Percentiles rank a stretch among this genome's conserved stretches.
These are phyloP conservation scores for Mustela nigripes DNA, from an alignment of 2,113 vertebrate species.

Conservation along the genomic window DNA sequence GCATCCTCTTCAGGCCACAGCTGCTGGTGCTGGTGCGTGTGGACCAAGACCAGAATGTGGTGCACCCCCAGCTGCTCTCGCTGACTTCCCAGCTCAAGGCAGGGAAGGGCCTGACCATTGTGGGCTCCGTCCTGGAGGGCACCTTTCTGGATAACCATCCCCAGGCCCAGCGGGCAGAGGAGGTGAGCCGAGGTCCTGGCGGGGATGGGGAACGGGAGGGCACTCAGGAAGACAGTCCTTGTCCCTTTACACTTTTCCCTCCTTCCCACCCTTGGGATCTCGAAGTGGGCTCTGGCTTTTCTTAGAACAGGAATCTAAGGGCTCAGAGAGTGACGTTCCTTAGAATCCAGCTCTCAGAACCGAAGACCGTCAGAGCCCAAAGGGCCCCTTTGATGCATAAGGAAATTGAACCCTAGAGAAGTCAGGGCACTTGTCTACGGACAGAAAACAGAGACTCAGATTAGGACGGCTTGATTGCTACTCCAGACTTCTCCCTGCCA, in stretches of 20 bases:
- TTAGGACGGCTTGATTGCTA: neutral
- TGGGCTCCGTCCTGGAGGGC: constrained; percentile 96
- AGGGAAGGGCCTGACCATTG: constrained; percentile 98
- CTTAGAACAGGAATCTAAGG: neutral
- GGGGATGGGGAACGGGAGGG: constrained; percentile 86
- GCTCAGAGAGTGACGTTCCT: neutral
- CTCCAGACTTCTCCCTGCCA: neutral
- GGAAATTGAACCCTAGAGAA: constrained; percentile 36
- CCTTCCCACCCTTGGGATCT: neutral
- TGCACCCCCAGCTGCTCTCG: constrained; percentile 97
- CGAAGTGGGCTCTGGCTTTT: neutral
- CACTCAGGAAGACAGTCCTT: neutral
- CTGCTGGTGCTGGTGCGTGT: constrained; percentile 96
- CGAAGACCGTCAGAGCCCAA: neutral
- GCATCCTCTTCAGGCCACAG: constrained; percentile 91
- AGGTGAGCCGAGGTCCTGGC: constrained; percentile 91
- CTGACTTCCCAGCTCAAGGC: constrained; percentile 98
- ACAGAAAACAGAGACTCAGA: neutral
- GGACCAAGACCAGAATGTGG: constrained; percentile 96
- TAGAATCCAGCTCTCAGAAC: neutral
- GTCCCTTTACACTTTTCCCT: neutral
- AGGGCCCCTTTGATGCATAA: constrained; percentile 12
- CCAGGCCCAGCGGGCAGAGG: constrained; percentile 94
- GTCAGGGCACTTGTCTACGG: neutral
- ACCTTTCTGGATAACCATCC: constrained; percentile 95